Conservation (phyloP, 2,113 vertebrate genomes). For the Heterotilapia buettikoferi region DNA sequence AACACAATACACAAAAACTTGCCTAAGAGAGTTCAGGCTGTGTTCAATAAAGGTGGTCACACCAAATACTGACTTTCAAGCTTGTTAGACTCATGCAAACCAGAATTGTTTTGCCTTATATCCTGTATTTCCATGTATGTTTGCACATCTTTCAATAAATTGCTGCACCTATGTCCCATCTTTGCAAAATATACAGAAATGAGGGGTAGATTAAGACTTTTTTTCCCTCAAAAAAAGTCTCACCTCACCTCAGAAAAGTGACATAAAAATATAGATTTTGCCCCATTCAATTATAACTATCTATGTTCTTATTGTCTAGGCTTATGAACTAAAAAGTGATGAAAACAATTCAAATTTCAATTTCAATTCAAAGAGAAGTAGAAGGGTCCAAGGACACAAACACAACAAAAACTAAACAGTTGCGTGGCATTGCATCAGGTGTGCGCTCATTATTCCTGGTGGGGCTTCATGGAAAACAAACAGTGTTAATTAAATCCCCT, state of each 20-base stretch:
- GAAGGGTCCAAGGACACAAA: conserved; percentile 37
- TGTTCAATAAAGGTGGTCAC: background rate
- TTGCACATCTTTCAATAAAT: background rate
- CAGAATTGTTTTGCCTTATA: background rate
- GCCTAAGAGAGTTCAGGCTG: background rate
- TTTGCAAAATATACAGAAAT: background rate
- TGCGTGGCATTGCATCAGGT: conserved; percentile 77
- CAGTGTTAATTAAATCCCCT: conserved; percentile 77
- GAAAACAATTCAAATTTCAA: conserved; percentile 4
- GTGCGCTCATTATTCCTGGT: conserved; percentile 56
- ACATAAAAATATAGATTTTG: background rate
- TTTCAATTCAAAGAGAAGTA: background rate
- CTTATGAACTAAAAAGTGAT: background rate
- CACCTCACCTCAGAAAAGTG: background rate
- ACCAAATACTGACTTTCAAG: background rate
- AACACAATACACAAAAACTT: background rate
- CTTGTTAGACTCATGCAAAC: background rate
- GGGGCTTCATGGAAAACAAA: conserved; percentile 70
- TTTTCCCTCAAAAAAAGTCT: background rate
- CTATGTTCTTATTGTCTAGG: background rate
- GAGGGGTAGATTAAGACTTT: background rate
- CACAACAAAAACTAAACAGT: conserved; percentile 58
- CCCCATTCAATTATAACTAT: background rate
- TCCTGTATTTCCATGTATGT: background rate
- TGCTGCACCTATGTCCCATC: background rate